A percentile compares a stretch with the other conserved stretches of the same genome.
phyloP scores from a whole-genome alignment of 1,140 invertebrate species.

The Euura saliciscinereae region DNA sequence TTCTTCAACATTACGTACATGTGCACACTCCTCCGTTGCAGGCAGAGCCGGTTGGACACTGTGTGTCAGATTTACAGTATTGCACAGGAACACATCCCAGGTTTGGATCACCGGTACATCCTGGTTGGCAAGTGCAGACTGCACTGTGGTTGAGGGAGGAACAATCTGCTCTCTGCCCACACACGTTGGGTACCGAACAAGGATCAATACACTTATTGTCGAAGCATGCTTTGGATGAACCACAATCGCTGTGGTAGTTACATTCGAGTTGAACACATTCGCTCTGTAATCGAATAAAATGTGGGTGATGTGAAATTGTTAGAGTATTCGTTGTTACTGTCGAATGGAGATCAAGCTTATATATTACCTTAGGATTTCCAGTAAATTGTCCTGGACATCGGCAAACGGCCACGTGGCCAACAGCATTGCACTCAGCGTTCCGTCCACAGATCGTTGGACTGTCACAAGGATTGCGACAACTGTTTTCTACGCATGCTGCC shows the following conservation, averaged over 20 bases:
- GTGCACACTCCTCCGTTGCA: conserved; percentile 83
- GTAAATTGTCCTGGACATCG: conserved; percentile 76
- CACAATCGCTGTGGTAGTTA: conserved; percentile 78
- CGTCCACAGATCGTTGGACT: conserved; percentile 69
- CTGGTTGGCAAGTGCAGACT: conserved; percentile 79
- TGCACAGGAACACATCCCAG: conserved; percentile 80
- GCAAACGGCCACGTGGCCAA: conserved; percentile 73
- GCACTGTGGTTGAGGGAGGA: conserved; percentile 74
- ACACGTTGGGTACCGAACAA: conserved; percentile 79
- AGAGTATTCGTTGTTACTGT: not conserved
- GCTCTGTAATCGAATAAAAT: conserved; percentile 33
- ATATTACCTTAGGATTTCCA: conserved; percentile 69
- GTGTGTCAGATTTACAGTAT: conserved; percentile 76
- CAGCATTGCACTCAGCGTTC: conserved; percentile 75
- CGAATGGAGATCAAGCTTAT: not conserved
- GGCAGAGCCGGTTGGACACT: conserved; percentile 80
- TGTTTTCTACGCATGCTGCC: conserved; percentile 77
- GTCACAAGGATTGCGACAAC: conserved; percentile 83
- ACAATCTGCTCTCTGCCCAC: conserved; percentile 80
- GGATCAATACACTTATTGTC: conserved; percentile 82
- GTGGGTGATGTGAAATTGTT: not conserved
- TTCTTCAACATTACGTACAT: conserved; percentile 56
- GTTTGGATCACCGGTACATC: conserved; percentile 84
- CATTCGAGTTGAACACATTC: conserved; percentile 80
- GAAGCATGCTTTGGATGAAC: conserved; percentile 72